These are phyloP conservation scores for Tachuris rubrigastra DNA, from an alignment of 2,113 vertebrate species.

Conservation along the genomic window DNA sequence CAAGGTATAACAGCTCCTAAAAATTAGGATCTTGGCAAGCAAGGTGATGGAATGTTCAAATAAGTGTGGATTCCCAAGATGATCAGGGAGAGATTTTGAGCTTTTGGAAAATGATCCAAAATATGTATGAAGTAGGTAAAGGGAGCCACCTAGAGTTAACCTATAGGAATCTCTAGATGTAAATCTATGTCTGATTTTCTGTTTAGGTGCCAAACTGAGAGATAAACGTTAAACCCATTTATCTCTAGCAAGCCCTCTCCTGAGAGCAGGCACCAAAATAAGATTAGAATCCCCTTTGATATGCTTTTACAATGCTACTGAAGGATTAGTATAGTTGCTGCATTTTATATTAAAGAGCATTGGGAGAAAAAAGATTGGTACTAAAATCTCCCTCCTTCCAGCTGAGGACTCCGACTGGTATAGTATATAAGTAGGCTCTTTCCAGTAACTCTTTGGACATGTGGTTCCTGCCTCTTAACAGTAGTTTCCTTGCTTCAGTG, in stretches of 20 bases:
- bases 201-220: not conserved
- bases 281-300: not conserved
- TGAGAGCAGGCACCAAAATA: not conserved
- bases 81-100: not conserved
- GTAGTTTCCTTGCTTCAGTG: not conserved
- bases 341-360: not conserved
- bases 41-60: not conserved
- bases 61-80: not conserved
- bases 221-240: not conserved
- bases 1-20: not conserved
- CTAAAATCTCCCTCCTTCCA: not conserved
- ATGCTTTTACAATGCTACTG: not conserved
- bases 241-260: not conserved
- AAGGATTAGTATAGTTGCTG: not conserved
- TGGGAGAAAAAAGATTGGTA: not conserved
- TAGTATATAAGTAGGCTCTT: not conserved
- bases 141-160: conserved; percentile 62
- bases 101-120: not conserved
- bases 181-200: not conserved
- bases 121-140: not conserved
- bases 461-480: not conserved
- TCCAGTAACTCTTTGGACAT: not conserved
- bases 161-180: not conserved
- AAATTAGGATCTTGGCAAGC: not conserved
- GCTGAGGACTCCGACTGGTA: not conserved